Evolutionary conservation across 53 echinoderm and acorn worm genomes (phyloP), one percentile per base, ranked within the genome.

Genomic region (Arbacia lixula): DNA sequence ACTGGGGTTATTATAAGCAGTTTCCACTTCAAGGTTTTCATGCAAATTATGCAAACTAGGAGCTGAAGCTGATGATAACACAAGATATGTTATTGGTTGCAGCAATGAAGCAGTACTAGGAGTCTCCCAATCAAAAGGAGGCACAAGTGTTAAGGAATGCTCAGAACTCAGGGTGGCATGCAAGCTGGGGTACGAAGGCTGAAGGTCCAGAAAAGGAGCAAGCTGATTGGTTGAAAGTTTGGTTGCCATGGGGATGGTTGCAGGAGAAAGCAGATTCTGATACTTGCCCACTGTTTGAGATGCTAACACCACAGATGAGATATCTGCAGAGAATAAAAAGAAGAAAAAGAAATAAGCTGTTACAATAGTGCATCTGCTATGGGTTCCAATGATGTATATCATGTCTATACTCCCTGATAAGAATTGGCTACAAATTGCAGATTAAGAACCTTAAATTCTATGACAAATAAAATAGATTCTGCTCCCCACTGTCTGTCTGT

Each of bases 201-300:
- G 77, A 3, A 58, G 12, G 20, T n/a, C 26, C 26, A 38, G 30
- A 55, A 1, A 40, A 38, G 56, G 28, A 39, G 77, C 57, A 57
- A 35, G 77, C 56, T 77, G 77, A 77, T 77, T 77, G 77, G 77
- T 60, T 58, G 77, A 58, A 77, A 77, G 77, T 77, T 77, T 77
- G 77, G 77, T 77, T 26, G 77, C 31, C 41, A 77, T 77, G 58
- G 77, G 22, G 36, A 58, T 58, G 54, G 75, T 5, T 20, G n/a
- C 14, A 20, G 21, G 31, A 56, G 39, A 32, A 42, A 74, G 52
- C 24, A 26, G 37, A 3, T 26, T 77, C 26, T 77, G 35, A 77
- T 77, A 77, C 77, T 77, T 77, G 77, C 77, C 77, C 58, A 34
- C 42, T 35, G 77, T 9, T 39, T 25, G 37, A 25, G 60, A 38